Conservation (phyloP, 2,797 vertebrate genomes). For the Clangula hyemalis region DNA sequence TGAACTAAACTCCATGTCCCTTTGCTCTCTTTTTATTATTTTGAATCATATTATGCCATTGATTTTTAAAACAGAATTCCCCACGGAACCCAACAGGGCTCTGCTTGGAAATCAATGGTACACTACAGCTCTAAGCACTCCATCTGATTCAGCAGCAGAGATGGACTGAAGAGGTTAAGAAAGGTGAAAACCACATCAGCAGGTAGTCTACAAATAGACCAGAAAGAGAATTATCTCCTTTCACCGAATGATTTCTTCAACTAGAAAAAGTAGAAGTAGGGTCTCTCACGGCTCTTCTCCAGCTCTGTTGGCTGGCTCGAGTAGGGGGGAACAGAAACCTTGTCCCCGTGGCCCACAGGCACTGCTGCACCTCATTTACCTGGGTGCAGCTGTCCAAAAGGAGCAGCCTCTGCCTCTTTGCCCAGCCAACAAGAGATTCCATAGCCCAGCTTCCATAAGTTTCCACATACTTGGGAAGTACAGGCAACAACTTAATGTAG, state of each 20-base stretch:
- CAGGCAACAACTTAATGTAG: neutral
- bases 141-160: neutral
- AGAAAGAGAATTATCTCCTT: neutral
- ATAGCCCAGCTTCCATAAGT: neutral
- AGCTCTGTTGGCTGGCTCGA: neutral
- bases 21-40: conserved; percentile 41
- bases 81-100: neutral
- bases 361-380: neutral
- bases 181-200: neutral
- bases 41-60: conserved; percentile 31
- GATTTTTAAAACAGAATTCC: conserved; percentile 45
- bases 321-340: neutral
- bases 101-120: conserved; percentile 4
- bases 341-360: no score
- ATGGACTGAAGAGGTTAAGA: neutral
- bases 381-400: neutral
- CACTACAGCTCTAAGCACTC: neutral
- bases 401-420: neutral
- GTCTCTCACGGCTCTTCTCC: neutral
- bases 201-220: neutral
- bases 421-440: neutral
- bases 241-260: neutral
- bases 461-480: neutral
- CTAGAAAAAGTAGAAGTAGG: neutral
- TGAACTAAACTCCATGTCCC: neutral